phyloP scores from a whole-genome alignment of 2,113 vertebrate species.

The Strix uralensis region DNA sequence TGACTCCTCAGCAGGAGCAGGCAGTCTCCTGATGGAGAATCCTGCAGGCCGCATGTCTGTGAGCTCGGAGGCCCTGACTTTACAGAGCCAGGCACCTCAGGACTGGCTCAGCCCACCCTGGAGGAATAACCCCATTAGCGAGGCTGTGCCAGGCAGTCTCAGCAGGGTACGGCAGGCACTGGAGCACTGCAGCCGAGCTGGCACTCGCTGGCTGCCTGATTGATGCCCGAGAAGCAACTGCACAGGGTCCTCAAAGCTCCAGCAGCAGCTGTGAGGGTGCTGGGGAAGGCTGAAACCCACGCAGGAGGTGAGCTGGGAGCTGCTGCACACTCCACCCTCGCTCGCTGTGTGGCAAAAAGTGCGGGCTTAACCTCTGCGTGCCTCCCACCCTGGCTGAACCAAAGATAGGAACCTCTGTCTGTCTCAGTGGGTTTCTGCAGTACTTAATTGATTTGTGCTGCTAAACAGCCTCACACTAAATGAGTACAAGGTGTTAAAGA shows the following conservation, averaged over 20 bases:
- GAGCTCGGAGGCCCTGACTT: not conserved
- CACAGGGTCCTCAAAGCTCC: not conserved
- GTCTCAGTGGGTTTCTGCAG: slow-evolving; percentile 7
- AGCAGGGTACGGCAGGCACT: rapidly evolving
- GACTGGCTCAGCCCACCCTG: not conserved
- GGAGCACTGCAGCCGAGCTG: not conserved
- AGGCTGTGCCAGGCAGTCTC: not conserved
- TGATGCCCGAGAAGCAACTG: not conserved
- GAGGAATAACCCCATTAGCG: rapidly evolving
- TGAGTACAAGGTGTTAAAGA: slow-evolving; percentile 51
- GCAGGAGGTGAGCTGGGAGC: not conserved
- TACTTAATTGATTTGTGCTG: slow-evolving; percentile 14
- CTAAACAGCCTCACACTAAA: not conserved
- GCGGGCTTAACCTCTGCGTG: not conserved
- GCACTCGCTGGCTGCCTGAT: not conserved
- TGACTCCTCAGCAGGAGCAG: not conserved
- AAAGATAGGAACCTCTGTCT: not conserved
- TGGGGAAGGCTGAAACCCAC: not conserved
- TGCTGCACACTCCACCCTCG: rapidly evolving
- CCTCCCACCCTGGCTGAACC: not conserved
- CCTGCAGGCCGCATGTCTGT: not conserved
- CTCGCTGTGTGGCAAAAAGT: not conserved
- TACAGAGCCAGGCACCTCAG: not conserved
- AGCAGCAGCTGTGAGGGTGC: not conserved
- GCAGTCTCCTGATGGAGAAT: not conserved